Conservation (phyloP, 2,888 invertebrate genomes). For the Cantharis rufa region DNA sequence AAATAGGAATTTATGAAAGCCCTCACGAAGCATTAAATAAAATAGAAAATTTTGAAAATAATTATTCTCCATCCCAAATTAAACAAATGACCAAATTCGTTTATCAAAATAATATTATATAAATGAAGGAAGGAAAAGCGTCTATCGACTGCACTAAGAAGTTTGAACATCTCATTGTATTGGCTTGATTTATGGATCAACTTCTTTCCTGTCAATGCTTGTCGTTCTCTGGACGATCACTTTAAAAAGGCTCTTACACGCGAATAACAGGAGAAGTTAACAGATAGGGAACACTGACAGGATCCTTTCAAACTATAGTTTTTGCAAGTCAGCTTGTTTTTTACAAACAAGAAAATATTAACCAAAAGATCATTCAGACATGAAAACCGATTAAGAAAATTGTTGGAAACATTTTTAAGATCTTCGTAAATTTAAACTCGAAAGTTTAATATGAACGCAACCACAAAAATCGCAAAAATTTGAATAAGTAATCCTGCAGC, state of each 20-base stretch:
- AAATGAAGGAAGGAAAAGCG: not conserved
- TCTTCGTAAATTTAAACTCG: not conserved
- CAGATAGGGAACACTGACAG: constrained; percentile 14
- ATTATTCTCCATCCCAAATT: not conserved
- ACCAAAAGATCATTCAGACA: not conserved
- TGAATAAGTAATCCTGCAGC: not conserved
- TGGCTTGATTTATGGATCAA: constrained; percentile 39
- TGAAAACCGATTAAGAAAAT: not conserved
- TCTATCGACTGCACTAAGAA: constrained; percentile 1
- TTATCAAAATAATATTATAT: not conserved
- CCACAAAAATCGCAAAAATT: not conserved
- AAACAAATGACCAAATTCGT: not conserved
- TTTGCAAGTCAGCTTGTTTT: not conserved
- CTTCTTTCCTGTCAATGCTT: constrained; percentile 34
- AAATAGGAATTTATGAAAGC: not conserved
- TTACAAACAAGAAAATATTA: not conserved
- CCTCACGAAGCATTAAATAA: not conserved
- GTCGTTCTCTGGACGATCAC: constrained; percentile 22
- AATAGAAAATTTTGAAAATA: not conserved
- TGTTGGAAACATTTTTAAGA: not conserved
- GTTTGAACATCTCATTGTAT: constrained; percentile 38
- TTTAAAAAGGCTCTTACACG: constrained; percentile 13
- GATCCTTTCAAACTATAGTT: not conserved
- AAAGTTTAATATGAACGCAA: not conserved
- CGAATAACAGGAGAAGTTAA: constrained; percentile 13